A percentile compares a stretch with the other conserved stretches of the same genome.
Conservation (phyloP, 2,113 vertebrate species). For the Arizona elegans region DNA sequence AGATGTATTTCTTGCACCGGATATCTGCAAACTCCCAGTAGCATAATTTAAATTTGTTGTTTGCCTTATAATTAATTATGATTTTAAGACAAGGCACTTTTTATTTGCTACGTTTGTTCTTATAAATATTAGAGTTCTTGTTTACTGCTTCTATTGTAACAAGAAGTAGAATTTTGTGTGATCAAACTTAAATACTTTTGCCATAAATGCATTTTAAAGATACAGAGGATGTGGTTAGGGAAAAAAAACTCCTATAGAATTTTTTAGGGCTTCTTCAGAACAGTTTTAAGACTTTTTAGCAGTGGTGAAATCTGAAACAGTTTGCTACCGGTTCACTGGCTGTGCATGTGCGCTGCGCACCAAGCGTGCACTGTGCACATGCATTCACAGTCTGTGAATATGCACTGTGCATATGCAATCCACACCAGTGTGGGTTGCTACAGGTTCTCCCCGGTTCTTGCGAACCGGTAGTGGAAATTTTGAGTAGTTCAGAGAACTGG, state of each 20-base stretch:
- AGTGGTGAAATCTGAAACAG: too few species aligned
- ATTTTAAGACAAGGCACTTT: neutral
- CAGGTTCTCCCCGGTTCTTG: too few species aligned
- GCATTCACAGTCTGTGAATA: too few species aligned
- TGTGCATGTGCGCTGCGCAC: too few species aligned
- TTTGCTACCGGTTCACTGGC: too few species aligned
- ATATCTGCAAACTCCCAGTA: neutral
- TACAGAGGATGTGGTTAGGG: neutral
- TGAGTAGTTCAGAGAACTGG: too few species aligned
- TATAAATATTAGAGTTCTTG: neutral
- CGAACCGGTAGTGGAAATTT: too few species aligned
- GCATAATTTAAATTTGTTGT: neutral
- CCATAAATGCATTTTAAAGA: neutral
- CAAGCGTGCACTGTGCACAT: too few species aligned
- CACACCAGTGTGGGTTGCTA: too few species aligned
- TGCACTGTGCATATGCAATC: too few species aligned
- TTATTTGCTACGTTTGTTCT: neutral
- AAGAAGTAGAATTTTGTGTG: neutral
- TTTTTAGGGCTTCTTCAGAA: neutral
- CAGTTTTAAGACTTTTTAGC: neutral
- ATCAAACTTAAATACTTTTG: neutral
- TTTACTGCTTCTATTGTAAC: neutral
- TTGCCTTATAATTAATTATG: neutral
- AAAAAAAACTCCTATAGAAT: neutral
- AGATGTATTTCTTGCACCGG: neutral